These are phyloP conservation scores for Rattus norvegicus DNA, from an alignment of 2,113 vertebrate genomes.

Conservation along the genomic window DNA sequence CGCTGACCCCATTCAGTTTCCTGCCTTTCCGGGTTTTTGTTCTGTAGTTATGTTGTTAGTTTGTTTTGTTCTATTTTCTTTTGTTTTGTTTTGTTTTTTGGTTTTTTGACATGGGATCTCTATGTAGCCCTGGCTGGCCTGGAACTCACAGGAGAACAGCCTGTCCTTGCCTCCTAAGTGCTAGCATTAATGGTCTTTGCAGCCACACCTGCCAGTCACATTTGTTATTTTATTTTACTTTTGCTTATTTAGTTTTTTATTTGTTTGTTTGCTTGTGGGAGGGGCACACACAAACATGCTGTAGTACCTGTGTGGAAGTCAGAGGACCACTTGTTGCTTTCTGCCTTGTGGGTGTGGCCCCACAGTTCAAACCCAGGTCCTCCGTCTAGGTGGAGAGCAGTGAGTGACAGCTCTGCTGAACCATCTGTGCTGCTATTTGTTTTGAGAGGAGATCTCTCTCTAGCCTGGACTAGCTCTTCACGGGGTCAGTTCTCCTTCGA, in stretches of 20 bases:
- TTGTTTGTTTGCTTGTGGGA: neutral
- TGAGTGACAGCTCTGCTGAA: neutral
- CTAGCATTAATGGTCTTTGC: neutral
- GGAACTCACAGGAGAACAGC: neutral
- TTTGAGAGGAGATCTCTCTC: neutral
- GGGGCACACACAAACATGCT: neutral
- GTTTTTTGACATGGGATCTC: neutral
- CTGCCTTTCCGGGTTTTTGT: neutral
- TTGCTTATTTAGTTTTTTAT: neutral
- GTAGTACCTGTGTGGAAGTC: fast-evolving
- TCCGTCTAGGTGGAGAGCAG: neutral
- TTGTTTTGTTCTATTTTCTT: too few relatives aligned
- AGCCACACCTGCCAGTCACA: neutral
- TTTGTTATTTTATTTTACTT: neutral
- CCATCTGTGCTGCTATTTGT: neutral
- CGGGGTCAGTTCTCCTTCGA: neutral
- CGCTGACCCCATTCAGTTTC: fast-evolving
- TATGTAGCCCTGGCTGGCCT: neutral
- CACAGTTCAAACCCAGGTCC: neutral
- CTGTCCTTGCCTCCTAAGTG: neutral
- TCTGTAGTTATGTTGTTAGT: too few relatives aligned
- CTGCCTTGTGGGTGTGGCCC: neutral
- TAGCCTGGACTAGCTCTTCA: neutral
- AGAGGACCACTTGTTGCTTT: neutral
- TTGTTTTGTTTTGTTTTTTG: neutral